These are phyloP conservation scores for Bombus turneri DNA, from an alignment of 1,140 invertebrate genomes.

Conservation along the genomic window DNA sequence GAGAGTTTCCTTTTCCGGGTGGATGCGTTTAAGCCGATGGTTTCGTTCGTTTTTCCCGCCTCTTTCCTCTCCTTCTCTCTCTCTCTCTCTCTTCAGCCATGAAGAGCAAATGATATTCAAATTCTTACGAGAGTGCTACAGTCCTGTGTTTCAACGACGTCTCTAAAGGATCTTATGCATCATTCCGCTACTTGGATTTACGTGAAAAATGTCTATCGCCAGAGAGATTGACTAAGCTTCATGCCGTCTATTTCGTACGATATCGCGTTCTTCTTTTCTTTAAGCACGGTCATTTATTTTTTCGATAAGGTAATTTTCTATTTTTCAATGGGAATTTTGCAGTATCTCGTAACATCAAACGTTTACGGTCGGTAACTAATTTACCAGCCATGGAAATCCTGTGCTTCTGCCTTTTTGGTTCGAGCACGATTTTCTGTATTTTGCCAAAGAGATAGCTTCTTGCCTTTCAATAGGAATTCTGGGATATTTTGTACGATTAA, in stretches of 20 bases:
- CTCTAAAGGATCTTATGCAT: background rate
- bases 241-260: background rate
- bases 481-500: no score
- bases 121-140: background rate
- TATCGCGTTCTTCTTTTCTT: no score
- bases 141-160: background rate
- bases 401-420: no score
- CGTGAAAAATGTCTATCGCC: background rate
- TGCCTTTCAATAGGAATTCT: no score
- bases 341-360: accelerated
- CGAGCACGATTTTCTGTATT: no score
- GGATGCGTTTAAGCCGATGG: constrained; percentile 26
- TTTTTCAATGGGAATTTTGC: no score
- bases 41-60: background rate
- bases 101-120: constrained; percentile 5
- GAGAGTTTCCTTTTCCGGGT: background rate
- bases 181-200: background rate
- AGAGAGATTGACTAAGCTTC: background rate
- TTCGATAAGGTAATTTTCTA: no score
- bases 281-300: no score
- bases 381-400: no score
- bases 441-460: no score
- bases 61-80: background rate
- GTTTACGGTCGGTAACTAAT: no score
- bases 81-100: accelerated